Conservation (phyloP, 2,888 invertebrate species). For the Tenthredo mesomela region DNA sequence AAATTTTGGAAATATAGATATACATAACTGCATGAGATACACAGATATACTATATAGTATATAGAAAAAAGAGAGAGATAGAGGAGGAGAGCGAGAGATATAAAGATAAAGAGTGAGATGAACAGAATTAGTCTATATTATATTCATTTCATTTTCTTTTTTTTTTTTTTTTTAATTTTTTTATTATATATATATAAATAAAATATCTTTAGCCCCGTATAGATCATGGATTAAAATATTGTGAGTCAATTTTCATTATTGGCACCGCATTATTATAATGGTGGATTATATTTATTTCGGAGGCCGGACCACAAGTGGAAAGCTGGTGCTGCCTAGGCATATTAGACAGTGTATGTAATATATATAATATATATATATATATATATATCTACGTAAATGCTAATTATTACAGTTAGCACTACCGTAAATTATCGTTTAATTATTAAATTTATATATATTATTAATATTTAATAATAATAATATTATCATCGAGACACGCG, state of each 20-base stretch:
- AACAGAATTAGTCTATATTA: not conserved
- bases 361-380: slow-evolving; percentile 8
- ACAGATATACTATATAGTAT: not conserved
- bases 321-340: slow-evolving; percentile 44
- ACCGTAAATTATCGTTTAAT: slow-evolving; percentile 60
- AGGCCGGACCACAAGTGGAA: slow-evolving; percentile 33
- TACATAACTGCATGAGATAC: not conserved
- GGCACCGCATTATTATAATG: slow-evolving; percentile 6
- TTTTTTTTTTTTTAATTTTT: not conserved
- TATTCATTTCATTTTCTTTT: not conserved
- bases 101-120: not conserved
- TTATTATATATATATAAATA: not conserved
- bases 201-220: not conserved
- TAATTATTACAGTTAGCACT: slow-evolving; percentile 73
- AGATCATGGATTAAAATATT: not conserved
- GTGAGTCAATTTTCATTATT: not conserved
- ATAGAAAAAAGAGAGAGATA: too few species aligned
- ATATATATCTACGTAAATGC: slow-evolving; percentile 67
- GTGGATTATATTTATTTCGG: not conserved
- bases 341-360: not conserved
- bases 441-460: not conserved
- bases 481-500: not conserved
- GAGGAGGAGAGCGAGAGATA: not conserved
- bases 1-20: slow-evolving; percentile 10
- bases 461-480: not conserved